Conservation (phyloP, 2,113 vertebrate species). For the Melanostigma gelatinosum region DNA sequence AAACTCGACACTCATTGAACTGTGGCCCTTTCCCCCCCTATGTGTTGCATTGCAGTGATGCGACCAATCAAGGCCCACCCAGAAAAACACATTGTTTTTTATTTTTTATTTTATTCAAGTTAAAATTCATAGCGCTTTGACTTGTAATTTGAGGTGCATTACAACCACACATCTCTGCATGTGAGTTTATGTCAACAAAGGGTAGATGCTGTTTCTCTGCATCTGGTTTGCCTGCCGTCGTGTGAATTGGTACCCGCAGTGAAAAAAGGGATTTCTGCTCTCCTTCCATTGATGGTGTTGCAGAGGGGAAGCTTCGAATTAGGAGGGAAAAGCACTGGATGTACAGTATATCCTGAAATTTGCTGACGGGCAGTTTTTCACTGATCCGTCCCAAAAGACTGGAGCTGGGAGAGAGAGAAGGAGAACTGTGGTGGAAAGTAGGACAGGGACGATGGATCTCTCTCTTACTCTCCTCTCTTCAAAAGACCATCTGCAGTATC, state of each 20-base stretch:
- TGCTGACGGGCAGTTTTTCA: constrained; percentile 61
- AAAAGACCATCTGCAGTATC: constrained; percentile 22
- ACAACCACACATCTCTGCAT: not conserved
- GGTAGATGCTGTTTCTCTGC: not conserved
- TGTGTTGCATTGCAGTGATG: constrained; percentile 12
- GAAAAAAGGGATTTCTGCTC: constrained; percentile 14
- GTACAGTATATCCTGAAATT: constrained; percentile 45
- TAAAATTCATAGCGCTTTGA: not conserved
- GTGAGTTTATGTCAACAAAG: constrained; percentile 16
- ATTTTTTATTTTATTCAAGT: not conserved
- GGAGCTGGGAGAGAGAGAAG: constrained; percentile 36
- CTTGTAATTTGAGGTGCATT: not conserved
- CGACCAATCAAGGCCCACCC: not conserved
- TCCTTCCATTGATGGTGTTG: not conserved
- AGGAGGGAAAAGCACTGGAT: constrained; percentile 35
- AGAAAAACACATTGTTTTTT: constrained; percentile 12
- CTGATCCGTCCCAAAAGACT: constrained; percentile 60
- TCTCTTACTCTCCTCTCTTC: constrained; percentile 19
- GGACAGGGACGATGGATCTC: constrained; percentile 50
- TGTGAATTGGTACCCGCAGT: constrained; percentile 13
- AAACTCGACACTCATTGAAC: not conserved
- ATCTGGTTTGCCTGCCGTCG: constrained; percentile 23
- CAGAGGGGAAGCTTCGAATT: constrained; percentile 50
- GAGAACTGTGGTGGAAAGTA: constrained; percentile 53
- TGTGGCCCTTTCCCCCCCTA: not conserved